Percentiles rank a stretch among this genome's conserved stretches.
Conservation (phyloP, 1,140 invertebrate species). For the Brachionus rubens region DNA sequence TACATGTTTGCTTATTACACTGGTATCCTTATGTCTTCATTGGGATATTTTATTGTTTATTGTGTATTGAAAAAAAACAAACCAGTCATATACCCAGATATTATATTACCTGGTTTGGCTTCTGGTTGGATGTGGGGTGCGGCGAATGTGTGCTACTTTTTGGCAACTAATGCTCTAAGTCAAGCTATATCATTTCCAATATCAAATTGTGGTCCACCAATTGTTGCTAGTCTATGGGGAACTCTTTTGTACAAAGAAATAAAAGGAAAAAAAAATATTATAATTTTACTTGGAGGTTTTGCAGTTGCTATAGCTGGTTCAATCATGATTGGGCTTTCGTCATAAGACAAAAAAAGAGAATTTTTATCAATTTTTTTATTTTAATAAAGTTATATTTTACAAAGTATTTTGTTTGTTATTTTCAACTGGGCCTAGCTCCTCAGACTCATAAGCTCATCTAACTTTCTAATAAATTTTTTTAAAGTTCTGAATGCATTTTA, state of each 20-base stretch:
- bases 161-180: slow-evolving; percentile 60
- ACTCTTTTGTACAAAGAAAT: slow-evolving; percentile 41
- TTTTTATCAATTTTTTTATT: background rate
- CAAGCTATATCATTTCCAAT: slow-evolving; percentile 61
- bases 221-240: slow-evolving; percentile 50
- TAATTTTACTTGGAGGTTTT: slow-evolving; percentile 18
- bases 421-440: no score
- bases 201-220: slow-evolving; percentile 50
- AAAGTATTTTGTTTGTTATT: background rate
- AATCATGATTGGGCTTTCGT: slow-evolving; percentile 20
- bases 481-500: no score
- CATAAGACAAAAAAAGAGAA: background rate
- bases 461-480: no score
- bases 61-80: slow-evolving; percentile 55
- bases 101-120: slow-evolving; percentile 58
- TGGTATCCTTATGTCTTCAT: slow-evolving; percentile 60
- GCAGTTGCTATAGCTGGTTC: slow-evolving; percentile 20
- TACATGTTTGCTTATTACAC: slow-evolving; percentile 62
- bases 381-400: background rate
- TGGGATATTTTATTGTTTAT: slow-evolving; percentile 59
- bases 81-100: slow-evolving; percentile 56
- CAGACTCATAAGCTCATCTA: no score
- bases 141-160: slow-evolving; percentile 59
- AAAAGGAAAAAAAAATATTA: slow-evolving; percentile 8
- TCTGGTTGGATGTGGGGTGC: slow-evolving; percentile 60